These are phyloP conservation scores for Neofelis nebulosa DNA, from an alignment of 2,113 vertebrate genomes.

Conservation along the genomic window DNA sequence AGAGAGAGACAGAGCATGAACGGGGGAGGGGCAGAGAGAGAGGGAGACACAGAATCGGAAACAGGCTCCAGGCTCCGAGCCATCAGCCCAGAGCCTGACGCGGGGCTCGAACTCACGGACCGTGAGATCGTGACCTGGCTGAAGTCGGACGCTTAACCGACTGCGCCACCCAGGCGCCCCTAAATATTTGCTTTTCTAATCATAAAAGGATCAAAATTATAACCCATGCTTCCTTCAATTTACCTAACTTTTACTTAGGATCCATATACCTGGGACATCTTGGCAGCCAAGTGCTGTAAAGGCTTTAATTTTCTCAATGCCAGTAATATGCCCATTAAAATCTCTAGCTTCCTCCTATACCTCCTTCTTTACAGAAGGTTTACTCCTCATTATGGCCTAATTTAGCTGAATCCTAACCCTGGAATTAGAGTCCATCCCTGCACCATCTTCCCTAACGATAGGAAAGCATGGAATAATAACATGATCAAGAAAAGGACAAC, in stretches of 20 bases:
- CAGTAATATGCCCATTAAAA: not conserved
- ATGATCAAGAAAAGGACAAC: not conserved
- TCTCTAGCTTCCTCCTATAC: not conserved
- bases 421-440: not conserved
- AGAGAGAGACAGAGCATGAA: too few relatives aligned
- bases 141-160: too few relatives aligned
- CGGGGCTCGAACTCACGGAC: too few relatives aligned
- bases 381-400: not conserved
- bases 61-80: too few relatives aligned
- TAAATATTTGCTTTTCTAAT: not conserved
- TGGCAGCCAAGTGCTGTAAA: not conserved
- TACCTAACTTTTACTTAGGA: not conserved
- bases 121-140: too few relatives aligned
- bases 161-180: too few relatives aligned
- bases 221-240: not conserved
- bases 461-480: not conserved
- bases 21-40: too few relatives aligned
- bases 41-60: too few relatives aligned
- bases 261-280: not conserved
- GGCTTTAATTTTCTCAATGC: slow-evolving; percentile 14
- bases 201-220: not conserved
- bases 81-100: too few relatives aligned
- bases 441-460: slow-evolving; percentile 4
- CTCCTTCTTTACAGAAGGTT: not conserved
- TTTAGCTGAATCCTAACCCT: slow-evolving; percentile 34